Conservation (phyloP, 1,140 invertebrate species). For the Zaprionus gabonicus region DNA sequence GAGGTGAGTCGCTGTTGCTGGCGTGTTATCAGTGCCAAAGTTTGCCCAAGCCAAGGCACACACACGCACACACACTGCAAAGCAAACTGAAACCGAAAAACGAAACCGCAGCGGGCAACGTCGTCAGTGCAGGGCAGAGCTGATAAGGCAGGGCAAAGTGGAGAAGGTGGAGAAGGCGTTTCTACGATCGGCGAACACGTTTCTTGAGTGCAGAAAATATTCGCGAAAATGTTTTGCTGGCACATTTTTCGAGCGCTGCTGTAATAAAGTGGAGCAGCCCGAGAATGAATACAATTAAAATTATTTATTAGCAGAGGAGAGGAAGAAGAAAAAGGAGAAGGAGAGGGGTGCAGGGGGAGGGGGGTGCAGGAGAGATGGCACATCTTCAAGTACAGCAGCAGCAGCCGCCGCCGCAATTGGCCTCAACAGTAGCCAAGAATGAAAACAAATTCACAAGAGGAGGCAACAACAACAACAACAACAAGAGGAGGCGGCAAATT, state of each 20-base stretch:
- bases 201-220: conserved; percentile 34
- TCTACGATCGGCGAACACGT: conserved; percentile 69
- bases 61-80: conserved; percentile 47
- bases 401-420: conserved; percentile 49
- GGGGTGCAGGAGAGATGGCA: not conserved
- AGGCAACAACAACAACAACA: conserved; percentile 20
- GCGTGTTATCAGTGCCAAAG: conserved; percentile 73
- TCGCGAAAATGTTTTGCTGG: conserved; percentile 10
- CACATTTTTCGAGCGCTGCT: conserved; percentile 52
- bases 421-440: conserved; percentile 53
- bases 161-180: not conserved
- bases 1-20: conserved; percentile 14
- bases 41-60: conserved; percentile 67
- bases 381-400: conserved; percentile 47
- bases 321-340: not conserved
- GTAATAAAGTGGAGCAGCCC: conserved; percentile 52
- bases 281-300: conserved; percentile 76
- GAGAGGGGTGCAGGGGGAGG: not conserved
- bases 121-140: not conserved
- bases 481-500: conserved; percentile 63
- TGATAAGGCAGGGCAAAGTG: conserved; percentile 20
- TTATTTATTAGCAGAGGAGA: conserved; percentile 68
- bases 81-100: conserved; percentile 16
- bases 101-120: conserved; percentile 6
- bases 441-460: conserved; percentile 45